A percentile compares a stretch with the other conserved stretches of the same genome.
These are phyloP conservation scores for Mesorhabditis belari DNA, from an alignment of 2,888 invertebrate species.

Conservation along the genomic window DNA sequence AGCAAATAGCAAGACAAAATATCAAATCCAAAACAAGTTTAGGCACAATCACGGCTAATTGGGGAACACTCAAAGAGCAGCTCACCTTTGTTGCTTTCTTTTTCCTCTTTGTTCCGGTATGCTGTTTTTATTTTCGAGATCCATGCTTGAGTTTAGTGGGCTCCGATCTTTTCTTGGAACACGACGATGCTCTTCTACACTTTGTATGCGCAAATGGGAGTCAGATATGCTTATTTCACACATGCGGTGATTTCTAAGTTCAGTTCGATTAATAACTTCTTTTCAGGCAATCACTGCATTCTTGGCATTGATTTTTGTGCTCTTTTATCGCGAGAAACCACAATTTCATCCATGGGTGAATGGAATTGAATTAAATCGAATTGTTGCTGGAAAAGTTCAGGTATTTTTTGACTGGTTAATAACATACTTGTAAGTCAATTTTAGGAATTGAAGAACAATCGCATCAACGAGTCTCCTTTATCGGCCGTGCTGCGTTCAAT, in stretches of 20 bases:
- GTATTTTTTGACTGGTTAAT: conserved; percentile 3
- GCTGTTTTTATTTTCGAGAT: not conserved
- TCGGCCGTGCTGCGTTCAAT: conserved; percentile 28
- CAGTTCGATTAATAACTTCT: not conserved
- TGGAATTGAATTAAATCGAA: conserved; percentile 42
- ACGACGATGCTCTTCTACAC: conserved; percentile 13
- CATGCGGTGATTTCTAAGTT: not conserved
- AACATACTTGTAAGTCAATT: not conserved
- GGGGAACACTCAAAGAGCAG: conserved; percentile 45
- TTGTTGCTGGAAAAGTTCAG: conserved; percentile 41
- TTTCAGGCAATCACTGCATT: conserved; percentile 6
- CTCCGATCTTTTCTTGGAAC: conserved; percentile 26
- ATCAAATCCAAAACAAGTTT: conserved; percentile 3
- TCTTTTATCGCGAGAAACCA: conserved; percentile 42
- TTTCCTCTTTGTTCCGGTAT: conserved; percentile 34
- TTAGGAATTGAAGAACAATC: conserved; percentile 15
- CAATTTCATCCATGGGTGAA: conserved; percentile 43
- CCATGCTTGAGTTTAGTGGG: conserved; percentile 16
- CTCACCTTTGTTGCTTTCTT: conserved; percentile 31
- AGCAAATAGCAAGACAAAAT: not conserved
- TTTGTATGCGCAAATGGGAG: not conserved
- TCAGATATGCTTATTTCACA: not conserved
- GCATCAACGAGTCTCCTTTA: conserved; percentile 13
- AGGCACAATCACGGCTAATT: conserved; percentile 33
- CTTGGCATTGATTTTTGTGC: conserved; percentile 27